phyloP scores from a whole-genome alignment of 2,888 invertebrate genomes.

The Vannuccia rotundouncinata region DNA sequence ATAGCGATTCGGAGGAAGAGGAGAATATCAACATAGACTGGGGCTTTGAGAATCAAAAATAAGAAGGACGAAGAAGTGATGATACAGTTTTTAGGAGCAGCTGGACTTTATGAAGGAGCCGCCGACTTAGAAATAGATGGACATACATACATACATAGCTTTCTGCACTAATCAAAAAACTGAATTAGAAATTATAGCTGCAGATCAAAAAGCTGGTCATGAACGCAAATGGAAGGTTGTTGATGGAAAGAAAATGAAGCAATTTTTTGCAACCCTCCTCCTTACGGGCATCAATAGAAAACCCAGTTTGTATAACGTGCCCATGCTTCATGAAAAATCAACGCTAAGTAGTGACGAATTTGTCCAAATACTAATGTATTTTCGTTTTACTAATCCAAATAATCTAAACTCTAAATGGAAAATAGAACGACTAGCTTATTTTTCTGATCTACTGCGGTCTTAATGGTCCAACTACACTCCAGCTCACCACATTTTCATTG shows the following conservation, averaged over 20 bases:
- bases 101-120: not conserved
- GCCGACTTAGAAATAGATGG: not conserved
- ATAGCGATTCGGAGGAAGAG: not conserved
- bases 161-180: not conserved
- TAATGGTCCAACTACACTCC: not conserved
- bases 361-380: not conserved
- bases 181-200: too few species aligned
- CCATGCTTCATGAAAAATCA: not conserved
- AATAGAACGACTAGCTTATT: not conserved
- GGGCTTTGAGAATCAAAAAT: not conserved
- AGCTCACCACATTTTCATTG: not conserved
- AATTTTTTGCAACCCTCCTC: not conserved
- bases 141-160: not conserved
- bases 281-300: not conserved
- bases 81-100: not conserved
- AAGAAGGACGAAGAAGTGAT: not conserved
- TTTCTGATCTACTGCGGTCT: not conserved
- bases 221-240: not conserved
- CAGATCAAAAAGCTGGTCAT: not conserved
- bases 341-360: not conserved
- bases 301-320: not conserved
- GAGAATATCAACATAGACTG: not conserved
- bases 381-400: not conserved
- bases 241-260: not conserved
- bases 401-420: not conserved